Evolutionary conservation across 2,888 invertebrate species (phyloP).

Genomic region (Apotomis capreana): DNA sequence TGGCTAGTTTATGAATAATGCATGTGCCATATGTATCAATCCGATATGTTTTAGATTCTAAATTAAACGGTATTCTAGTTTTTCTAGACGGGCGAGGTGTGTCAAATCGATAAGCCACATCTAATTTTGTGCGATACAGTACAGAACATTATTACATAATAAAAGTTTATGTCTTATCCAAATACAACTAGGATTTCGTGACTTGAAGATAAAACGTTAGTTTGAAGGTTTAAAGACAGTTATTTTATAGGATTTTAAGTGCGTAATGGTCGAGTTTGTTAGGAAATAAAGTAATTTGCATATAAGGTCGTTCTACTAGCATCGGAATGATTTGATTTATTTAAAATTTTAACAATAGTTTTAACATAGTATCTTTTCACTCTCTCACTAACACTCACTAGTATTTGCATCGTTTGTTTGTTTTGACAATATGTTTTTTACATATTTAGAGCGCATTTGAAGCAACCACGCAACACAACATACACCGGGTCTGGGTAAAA

Average conservation of each 20-base stretch:
- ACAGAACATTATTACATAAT: background rate
- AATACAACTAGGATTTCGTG: constrained; percentile 7
- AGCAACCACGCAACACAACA: no score
- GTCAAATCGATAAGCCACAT: constrained; percentile 12
- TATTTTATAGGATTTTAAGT: background rate
- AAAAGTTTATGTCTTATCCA: constrained; percentile 14
- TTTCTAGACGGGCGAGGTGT: constrained; percentile 22
- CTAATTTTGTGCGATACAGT: constrained; percentile 1
- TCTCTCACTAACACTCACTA: no score
- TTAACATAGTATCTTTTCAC: no score
- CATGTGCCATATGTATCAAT: constrained; percentile 20
- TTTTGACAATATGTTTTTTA: no score
- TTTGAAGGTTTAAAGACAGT: background rate
- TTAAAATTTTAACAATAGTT: no score
- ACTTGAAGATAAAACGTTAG: constrained; percentile 2
- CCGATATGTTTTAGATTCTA: constrained; percentile 12
- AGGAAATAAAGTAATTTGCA: no score
- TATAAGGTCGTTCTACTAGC: no score
- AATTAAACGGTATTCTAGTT: constrained; percentile 30
- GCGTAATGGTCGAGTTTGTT: background rate
- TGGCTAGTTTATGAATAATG: constrained; percentile 28
- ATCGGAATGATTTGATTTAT: no score
- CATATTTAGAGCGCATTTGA: no score
- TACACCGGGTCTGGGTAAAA: no score
- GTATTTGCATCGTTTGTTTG: no score